Evolutionary conservation across 2,888 invertebrate genomes (phyloP).

Genomic region (Liodrosophila aerea): DNA sequence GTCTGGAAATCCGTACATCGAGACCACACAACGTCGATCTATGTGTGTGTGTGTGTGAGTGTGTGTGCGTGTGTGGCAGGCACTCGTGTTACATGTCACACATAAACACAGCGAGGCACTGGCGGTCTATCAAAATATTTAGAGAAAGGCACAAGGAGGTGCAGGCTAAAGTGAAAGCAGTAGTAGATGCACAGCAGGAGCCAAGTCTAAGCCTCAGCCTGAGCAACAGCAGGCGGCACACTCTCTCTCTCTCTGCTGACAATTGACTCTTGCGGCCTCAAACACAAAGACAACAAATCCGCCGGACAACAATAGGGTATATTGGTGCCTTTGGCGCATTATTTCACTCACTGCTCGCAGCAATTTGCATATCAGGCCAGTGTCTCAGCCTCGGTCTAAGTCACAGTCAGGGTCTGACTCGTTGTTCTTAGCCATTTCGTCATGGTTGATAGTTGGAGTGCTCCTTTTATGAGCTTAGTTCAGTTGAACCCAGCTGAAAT

Average conservation of each 20-base stretch:
- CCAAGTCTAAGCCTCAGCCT: conserved; percentile 50
- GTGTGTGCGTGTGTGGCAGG: conserved; percentile 10
- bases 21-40: conserved; percentile 60
- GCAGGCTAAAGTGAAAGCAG: conserved; percentile 67
- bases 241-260: conserved; percentile 45
- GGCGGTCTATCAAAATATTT: too few relatives aligned
- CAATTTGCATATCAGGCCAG: conserved; percentile 65
- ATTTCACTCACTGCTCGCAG: too few relatives aligned
- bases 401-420: too few relatives aligned
- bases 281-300: conserved; percentile 64
- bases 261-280: conserved; percentile 75
- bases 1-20: too few relatives aligned
- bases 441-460: conserved; percentile 72
- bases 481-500: conserved; percentile 53
- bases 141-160: conserved; percentile 12
- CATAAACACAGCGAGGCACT: conserved; percentile 52
- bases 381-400: too few relatives aligned
- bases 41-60: too few relatives aligned
- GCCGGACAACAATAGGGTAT: conserved; percentile 61
- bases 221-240: conserved; percentile 45
- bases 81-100: conserved; percentile 68
- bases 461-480: conserved; percentile 71
- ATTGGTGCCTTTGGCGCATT: too few relatives aligned
- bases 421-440: conserved; percentile 77
- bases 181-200: conserved; percentile 72